Evolutionary conservation across 1,140 invertebrate genomes (phyloP), one percentile per base, ranked within the genome.

Genomic region (Drosophila tristis): DNA sequence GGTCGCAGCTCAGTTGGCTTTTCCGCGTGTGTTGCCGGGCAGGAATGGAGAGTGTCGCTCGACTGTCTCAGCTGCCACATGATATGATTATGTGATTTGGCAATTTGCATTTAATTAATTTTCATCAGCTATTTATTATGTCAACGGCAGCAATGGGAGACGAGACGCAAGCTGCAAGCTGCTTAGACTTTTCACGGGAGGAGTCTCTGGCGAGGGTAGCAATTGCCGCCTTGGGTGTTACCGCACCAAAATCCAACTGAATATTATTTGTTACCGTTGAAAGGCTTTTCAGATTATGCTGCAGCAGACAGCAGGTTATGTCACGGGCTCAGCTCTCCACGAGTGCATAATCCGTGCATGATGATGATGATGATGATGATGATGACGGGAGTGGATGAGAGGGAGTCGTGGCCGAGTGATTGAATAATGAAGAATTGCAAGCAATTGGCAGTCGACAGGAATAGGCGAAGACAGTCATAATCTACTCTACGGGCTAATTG

Each of bases 31-130:
- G 29, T 84, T 84, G 80, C 80, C 35, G 20, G 48, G 15, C 25
- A 13, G 48, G 45, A 29, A 49, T n/a, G 47, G 20, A 63, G 54
- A 64, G 72, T 70, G 59, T 63, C 49, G 61, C 35, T 44, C 60
- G 51, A 57, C 31, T 70, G 81, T 77, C 60, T 49, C 60, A 63
- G 59, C 66, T 78, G 82, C 78, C 78, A 87, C 81, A 78, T 86
- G 74, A 86, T 86, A 87, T 86, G 84, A 87, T 87, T 87, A 87
- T 87, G 82, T 75, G 82, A 87, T 87, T 89, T 89, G 74, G 72
- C 78, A 89, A 87, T 87, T 89, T 87, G 82, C 82, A 87, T 87
- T 87, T 87, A 87, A 87, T 87, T 87, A 87, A 87, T 89, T 87
- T 65, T 82, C 82, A 74, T 73, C 74, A 75, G 66, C 84, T 87